Evolutionary conservation across 2,113 vertebrate species (phyloP).

Genomic region (Bubo scandiacus): DNA sequence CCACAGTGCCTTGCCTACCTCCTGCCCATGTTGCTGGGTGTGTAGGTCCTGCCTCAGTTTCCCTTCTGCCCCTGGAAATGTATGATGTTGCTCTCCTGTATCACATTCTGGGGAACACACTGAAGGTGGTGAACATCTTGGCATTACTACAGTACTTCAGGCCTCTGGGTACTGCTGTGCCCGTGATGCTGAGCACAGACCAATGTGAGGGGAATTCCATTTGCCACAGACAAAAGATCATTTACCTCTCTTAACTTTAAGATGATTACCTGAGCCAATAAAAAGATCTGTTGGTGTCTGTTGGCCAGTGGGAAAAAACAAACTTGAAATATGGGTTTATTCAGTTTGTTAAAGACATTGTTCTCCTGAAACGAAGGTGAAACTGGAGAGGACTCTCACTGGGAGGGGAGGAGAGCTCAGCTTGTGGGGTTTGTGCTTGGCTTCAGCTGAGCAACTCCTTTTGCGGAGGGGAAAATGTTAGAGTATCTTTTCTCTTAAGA

Average conservation of each 20-base stretch:
- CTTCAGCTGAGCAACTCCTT: not conserved
- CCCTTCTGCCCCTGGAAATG: not conserved
- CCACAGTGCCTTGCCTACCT: not conserved
- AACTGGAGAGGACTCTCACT: not conserved
- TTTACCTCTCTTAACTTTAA: not conserved
- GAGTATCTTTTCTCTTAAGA: not conserved
- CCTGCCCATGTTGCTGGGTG: not conserved
- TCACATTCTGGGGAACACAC: not conserved
- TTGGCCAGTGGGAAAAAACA: not conserved
- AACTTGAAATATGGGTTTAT: not conserved
- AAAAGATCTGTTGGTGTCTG: not conserved
- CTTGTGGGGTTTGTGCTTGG: not conserved
- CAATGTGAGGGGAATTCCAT: slow-evolving; percentile 42
- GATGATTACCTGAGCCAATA: not conserved
- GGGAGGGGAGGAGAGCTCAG: not conserved
- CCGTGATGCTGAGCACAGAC: not conserved
- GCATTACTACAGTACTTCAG: not conserved
- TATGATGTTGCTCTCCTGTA: not conserved
- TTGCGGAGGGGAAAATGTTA: not conserved
- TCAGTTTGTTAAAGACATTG: not conserved
- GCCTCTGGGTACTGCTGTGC: not conserved
- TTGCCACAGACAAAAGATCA: not conserved
- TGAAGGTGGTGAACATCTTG: not conserved
- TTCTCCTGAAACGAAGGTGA: not conserved
- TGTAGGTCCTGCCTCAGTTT: not conserved